Percentiles rank a stretch among this genome's conserved stretches.
Conservation (phyloP, 2,113 vertebrate species). For the Burhinus oedicnemus region DNA sequence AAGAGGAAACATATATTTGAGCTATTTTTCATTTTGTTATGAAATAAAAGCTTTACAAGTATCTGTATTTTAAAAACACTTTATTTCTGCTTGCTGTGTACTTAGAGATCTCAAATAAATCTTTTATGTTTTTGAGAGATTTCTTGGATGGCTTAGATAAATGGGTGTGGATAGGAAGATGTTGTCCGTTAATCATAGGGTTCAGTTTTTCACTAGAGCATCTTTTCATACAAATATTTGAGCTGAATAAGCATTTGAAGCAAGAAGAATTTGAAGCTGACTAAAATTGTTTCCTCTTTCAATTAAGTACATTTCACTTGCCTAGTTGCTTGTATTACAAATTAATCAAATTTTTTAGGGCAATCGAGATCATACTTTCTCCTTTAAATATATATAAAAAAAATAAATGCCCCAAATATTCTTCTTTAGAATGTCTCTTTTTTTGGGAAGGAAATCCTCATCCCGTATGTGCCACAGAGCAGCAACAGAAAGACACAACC, state of each 20-base stretch:
- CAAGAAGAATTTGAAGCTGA: not conserved
- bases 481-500: not conserved
- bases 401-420: not conserved
- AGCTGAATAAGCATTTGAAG: conserved; percentile 22
- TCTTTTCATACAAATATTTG: conserved; percentile 22
- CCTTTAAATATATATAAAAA: not conserved
- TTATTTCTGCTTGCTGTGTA: not conserved
- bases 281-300: conserved; percentile 17
- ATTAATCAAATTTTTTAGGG: not conserved
- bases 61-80: not conserved
- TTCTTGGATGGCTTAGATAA: not conserved
- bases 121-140: not conserved
- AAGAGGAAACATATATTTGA: not conserved
- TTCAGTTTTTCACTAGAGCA: conserved; percentile 20
- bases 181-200: not conserved
- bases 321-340: not conserved
- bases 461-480: not conserved
- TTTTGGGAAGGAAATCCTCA: not conserved
- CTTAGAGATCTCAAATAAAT: conserved; percentile 9
- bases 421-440: not conserved
- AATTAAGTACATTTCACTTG: conserved; percentile 5
- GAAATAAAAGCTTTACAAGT: not conserved
- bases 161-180: not conserved
- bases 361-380: not conserved
- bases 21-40: not conserved